These are phyloP conservation scores for Empis livida DNA, from an alignment of 2,888 invertebrate species.

Conservation along the genomic window DNA sequence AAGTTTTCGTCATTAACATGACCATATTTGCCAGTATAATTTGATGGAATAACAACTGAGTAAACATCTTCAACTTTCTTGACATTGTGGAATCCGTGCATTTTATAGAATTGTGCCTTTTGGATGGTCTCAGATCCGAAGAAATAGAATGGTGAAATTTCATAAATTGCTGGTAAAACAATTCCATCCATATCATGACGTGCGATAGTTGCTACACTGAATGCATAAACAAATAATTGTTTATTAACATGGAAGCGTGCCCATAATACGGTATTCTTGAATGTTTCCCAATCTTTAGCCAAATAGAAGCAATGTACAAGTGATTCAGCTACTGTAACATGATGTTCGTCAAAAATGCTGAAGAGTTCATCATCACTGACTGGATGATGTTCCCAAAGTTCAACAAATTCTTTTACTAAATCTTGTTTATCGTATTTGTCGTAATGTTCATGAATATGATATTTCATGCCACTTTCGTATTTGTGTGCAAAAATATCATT, in stretches of 20 bases:
- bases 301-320: conserved; percentile 52
- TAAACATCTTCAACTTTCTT: conserved; percentile 39
- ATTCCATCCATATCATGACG: conserved; percentile 44
- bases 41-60: conserved; percentile 48
- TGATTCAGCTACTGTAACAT: conserved; percentile 42
- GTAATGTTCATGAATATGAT: conserved; percentile 44
- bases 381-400: conserved; percentile 42
- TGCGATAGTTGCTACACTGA: conserved; percentile 45
- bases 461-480: conserved; percentile 43
- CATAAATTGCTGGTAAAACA: conserved; percentile 53
- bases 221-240: conserved; percentile 47
- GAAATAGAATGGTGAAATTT: conserved; percentile 51
- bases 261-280: conserved; percentile 53
- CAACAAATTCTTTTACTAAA: conserved; percentile 43
- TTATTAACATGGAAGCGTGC: conserved; percentile 50
- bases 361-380: conserved; percentile 26
- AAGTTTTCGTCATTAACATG: conserved; percentile 46
- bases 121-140: conserved; percentile 44
- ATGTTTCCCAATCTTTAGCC: conserved; percentile 61
- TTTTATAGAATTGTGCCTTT: conserved; percentile 37
- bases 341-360: conserved; percentile 22
- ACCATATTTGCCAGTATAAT: conserved; percentile 50
- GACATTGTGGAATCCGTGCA: conserved; percentile 44
- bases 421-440: conserved; percentile 47
- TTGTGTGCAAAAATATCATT: conserved; percentile 36